phyloP scores from a whole-genome alignment of 37 sponge, comb jelly and placozoan species.

The Chondrosia reniformis region DNA sequence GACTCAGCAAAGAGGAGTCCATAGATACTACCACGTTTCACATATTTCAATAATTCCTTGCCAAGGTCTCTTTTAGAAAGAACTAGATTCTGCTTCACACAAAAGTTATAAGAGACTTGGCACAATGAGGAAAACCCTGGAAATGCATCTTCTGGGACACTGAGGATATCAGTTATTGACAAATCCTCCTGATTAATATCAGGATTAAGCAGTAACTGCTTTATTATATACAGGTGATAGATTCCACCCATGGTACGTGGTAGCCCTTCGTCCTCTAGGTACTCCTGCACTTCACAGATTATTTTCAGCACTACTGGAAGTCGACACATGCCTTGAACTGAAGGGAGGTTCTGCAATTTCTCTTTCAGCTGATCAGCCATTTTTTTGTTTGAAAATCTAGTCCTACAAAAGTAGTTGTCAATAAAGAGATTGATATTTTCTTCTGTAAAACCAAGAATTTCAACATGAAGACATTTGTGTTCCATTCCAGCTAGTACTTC shows the following conservation, averaged over 20 bases:
- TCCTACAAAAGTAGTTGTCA: background rate
- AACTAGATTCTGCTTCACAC: background rate
- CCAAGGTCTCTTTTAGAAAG: background rate
- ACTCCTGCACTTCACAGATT: background rate
- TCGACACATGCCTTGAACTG: background rate
- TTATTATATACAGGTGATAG: background rate
- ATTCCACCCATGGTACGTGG: background rate
- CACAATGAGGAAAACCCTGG: background rate
- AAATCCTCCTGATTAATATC: background rate
- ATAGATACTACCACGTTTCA: background rate
- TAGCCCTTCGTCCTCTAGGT: background rate
- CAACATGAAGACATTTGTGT: background rate
- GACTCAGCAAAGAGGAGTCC: background rate
- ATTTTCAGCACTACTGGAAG: background rate
- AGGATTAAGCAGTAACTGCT: background rate
- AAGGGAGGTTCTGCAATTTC: background rate
- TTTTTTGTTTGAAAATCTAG: background rate
- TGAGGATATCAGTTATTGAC: background rate
- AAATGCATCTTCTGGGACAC: background rate
- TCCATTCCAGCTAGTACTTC: background rate
- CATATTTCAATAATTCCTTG: background rate
- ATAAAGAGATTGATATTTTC: background rate
- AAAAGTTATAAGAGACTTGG: background rate
- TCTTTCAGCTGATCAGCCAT: background rate
- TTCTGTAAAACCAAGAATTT: background rate